phyloP scores from a whole-genome alignment of 2,888 invertebrate genomes.

The Crepidodera aurea region DNA sequence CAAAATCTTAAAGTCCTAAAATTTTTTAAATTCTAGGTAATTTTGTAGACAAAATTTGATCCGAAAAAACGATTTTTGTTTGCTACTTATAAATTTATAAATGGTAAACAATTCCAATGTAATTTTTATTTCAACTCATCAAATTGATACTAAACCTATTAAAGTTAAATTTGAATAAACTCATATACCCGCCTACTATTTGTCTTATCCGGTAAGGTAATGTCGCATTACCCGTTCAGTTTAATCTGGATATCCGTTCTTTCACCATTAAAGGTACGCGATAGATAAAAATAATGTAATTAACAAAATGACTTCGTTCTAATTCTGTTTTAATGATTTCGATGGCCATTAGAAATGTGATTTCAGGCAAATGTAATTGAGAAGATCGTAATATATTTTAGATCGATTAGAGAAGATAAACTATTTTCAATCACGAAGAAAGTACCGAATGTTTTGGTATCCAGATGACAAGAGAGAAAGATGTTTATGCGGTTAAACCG shows the following conservation, averaged over 20 bases:
- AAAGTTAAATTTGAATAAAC: no score
- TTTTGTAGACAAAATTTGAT: no score
- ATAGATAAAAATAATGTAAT: conserved; percentile 32
- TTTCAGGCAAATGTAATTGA: conserved; percentile 27
- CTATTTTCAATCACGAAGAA: conserved; percentile 22
- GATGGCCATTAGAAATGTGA: conserved; percentile 36
- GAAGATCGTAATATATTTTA: conserved; percentile 27
- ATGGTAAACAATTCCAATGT: no score
- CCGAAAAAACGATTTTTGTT: no score
- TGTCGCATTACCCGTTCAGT: conserved; percentile 11
- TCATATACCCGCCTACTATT: no score
- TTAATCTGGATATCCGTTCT: conserved; percentile 30
- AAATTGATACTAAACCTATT: no score
- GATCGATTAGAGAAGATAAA: conserved; percentile 32
- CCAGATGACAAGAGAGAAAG: not conserved
- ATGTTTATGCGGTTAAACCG: not conserved
- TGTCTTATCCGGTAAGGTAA: not conserved
- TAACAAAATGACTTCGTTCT: conserved; percentile 31
- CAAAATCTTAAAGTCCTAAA: no score
- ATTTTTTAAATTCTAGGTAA: no score
- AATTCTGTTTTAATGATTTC: conserved; percentile 32
- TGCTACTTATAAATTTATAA: no score
- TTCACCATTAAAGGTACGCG: conserved; percentile 25
- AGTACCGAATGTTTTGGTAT: conserved; percentile 14
- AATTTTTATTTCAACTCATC: no score